Conservation (phyloP, 2,888 invertebrate species). For the Diplazon laetatorius region DNA sequence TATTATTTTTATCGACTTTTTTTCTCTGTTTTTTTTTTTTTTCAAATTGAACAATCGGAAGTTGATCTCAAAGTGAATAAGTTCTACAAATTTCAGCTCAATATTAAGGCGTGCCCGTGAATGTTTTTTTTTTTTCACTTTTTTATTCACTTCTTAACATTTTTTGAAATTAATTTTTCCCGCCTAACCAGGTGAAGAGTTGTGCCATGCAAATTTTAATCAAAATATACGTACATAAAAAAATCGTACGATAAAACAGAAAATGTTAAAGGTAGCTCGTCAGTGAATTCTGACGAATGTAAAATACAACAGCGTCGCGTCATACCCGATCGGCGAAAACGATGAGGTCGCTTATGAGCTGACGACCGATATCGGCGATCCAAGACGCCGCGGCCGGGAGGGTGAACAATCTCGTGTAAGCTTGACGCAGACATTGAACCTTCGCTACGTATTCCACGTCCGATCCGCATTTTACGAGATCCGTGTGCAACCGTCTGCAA, state of each 20-base stretch:
- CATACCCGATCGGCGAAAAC: conserved; percentile 92
- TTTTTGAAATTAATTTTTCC: too few species aligned
- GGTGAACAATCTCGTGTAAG: conserved; percentile 91
- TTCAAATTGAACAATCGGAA: too few species aligned
- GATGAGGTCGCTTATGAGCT: conserved; percentile 94
- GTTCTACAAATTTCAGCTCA: too few species aligned
- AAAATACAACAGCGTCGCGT: conserved; percentile 18
- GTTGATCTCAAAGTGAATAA: too few species aligned
- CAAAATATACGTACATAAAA: not conserved
- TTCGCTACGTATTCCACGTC: conserved; percentile 98
- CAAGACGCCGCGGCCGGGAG: conserved; percentile 89
- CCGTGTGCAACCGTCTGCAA: conserved; percentile 91
- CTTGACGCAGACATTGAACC: conserved; percentile 95
- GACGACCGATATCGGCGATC: conserved; percentile 94
- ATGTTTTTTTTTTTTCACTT: too few species aligned
- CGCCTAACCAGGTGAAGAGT: too few species aligned
- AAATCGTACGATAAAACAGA: not conserved
- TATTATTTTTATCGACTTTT: too few species aligned
- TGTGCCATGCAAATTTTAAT: too few species aligned
- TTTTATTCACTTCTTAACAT: too few species aligned
- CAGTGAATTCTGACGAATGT: not conserved
- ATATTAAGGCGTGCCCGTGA: too few species aligned
- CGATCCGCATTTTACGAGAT: conserved; percentile 92
- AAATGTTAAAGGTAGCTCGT: not conserved
- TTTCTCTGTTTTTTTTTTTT: too few species aligned